A percentile compares a stretch with the other conserved stretches of the same genome.
Conservation (phyloP, 35 echinoderm and acorn worm genomes). For the Lytechinus variegatus region DNA sequence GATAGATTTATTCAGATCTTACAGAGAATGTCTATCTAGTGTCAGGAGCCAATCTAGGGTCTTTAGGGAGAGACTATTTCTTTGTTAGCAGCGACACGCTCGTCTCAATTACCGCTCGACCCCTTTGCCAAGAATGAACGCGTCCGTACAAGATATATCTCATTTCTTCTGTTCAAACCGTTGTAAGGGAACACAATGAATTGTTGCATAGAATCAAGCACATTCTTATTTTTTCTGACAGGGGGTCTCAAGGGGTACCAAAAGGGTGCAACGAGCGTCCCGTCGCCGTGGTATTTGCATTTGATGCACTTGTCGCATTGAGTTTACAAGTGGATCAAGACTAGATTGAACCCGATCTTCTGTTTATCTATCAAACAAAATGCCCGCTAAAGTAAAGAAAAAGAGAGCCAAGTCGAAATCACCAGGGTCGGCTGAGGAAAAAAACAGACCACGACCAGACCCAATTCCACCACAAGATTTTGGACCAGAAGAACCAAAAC, state of each 20-base stretch:
- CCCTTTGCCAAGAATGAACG: conserved; percentile 24
- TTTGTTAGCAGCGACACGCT: not conserved
- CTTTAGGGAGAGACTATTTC: not conserved
- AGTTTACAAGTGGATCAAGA: conserved; percentile 21
- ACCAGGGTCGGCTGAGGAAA: conserved; percentile 23
- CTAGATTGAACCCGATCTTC: not conserved
- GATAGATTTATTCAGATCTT: too few species aligned
- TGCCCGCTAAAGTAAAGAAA: conserved; percentile 46
- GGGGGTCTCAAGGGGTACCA: not conserved
- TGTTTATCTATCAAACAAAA: conserved; percentile 32
- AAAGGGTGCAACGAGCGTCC: not conserved
- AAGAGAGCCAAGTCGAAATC: conserved; percentile 35
- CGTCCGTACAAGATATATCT: not conserved
- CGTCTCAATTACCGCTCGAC: not conserved
- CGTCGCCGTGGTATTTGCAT: conserved; percentile 34
- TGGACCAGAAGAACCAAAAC: conserved; percentile 32
- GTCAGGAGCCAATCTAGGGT: not conserved
- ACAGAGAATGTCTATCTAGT: too few species aligned
- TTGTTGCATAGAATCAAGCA: not conserved
- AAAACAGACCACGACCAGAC: not conserved
- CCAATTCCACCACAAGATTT: conserved; percentile 19
- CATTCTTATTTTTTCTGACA: not conserved
- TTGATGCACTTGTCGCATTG: conserved; percentile 21
- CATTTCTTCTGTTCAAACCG: not conserved
- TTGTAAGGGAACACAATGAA: not conserved